Percentiles rank a stretch among this genome's conserved stretches.
These are phyloP conservation scores for Myotis planiceps DNA, from an alignment of 2,797 vertebrate genomes.

Conservation along the genomic window DNA sequence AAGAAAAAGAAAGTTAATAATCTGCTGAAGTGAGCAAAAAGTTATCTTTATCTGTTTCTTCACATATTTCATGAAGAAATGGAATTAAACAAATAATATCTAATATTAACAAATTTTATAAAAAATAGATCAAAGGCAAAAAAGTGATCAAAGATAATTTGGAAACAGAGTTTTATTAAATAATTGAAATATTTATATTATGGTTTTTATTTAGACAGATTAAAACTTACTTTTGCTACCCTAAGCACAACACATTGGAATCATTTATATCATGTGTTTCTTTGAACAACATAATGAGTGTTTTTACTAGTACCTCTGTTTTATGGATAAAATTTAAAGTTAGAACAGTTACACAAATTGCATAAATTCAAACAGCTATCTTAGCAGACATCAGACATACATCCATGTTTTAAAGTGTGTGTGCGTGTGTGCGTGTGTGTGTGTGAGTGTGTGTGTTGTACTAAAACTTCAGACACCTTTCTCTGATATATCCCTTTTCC, in stretches of 20 bases:
- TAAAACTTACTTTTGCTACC: background rate
- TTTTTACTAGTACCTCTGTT: background rate
- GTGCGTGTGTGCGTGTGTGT: background rate
- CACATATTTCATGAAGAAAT: background rate
- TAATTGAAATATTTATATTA: background rate
- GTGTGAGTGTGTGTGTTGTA: background rate
- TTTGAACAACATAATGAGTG: background rate
- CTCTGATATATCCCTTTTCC: background rate
- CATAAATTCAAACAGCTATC: background rate
- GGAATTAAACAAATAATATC: background rate
- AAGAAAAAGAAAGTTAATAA: background rate
- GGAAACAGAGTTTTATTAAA: background rate
- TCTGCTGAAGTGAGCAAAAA: background rate
- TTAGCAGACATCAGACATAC: background rate
- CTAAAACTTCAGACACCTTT: background rate
- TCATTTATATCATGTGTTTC: background rate
- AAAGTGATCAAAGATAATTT: background rate
- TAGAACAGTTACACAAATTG: background rate
- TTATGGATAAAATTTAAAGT: background rate
- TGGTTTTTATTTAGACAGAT: background rate
- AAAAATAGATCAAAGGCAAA: background rate
- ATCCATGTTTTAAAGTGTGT: background rate
- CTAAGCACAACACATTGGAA: background rate
- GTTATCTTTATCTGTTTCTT: background rate
- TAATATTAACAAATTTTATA: background rate